These are phyloP conservation scores for Hirudinaria manillensis DNA, from an alignment of 2,888 invertebrate species.

Conservation along the genomic window DNA sequence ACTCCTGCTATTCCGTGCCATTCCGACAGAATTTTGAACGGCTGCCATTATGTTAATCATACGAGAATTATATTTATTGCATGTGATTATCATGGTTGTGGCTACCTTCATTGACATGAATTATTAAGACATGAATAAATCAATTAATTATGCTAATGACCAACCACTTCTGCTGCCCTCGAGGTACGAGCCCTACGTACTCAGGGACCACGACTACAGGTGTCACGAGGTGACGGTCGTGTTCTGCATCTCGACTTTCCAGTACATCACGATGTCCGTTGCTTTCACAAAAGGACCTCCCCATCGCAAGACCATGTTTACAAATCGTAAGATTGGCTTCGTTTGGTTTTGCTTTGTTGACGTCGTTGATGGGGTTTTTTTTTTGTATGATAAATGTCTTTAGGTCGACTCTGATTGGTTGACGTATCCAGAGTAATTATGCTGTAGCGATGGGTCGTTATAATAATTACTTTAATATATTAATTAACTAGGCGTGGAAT, in stretches of 20 bases:
- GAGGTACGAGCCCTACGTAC: constrained; percentile 37
- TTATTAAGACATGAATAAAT: no score
- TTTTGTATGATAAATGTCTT: not conserved
- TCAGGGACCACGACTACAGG: constrained; percentile 49
- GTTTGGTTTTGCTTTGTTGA: not conserved
- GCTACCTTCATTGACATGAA: no score
- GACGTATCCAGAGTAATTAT: no score
- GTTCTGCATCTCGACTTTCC: constrained; percentile 78
- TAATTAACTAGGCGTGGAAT: no score
- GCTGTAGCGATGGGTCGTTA: no score
- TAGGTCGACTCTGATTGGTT: not conserved
- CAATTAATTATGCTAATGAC: no score
- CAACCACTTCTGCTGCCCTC: no score
- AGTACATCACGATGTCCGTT: constrained; percentile 80
- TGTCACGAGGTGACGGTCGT: constrained; percentile 81
- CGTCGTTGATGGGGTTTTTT: not conserved
- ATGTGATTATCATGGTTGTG: not conserved
- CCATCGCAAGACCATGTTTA: constrained; percentile 73
- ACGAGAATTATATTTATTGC: not conserved
- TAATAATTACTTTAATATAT: no score
- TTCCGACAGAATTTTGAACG: not conserved
- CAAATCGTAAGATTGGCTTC: constrained; percentile 57
- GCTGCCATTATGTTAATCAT: not conserved
- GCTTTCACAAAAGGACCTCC: constrained; percentile 86
- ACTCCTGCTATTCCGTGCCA: not conserved